Percentiles rank a stretch among this genome's conserved stretches.
Evolutionary conservation across 2,888 invertebrate genomes (phyloP).

Genomic region (Drosophila nr. perissopoda): DNA sequence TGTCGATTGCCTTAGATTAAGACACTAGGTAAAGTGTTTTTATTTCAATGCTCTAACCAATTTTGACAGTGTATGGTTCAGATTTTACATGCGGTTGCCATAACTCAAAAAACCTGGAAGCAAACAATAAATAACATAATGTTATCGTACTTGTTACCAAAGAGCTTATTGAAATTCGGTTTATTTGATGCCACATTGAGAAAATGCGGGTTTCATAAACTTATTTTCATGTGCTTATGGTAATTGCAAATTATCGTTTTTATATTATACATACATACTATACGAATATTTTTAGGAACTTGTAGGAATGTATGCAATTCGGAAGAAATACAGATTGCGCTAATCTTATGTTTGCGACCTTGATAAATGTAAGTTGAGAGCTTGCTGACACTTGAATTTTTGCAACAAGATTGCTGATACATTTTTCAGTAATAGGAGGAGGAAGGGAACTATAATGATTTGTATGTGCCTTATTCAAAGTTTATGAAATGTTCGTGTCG

Average conservation of each 20-base stretch:
- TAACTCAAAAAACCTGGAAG: background rate
- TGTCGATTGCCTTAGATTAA: conserved; percentile 36
- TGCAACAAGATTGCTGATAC: conserved; percentile 12
- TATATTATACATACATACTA: background rate
- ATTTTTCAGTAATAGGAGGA: conserved; percentile 2
- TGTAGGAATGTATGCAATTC: conserved; percentile 5
- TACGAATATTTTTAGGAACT: background rate
- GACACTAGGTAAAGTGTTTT: conserved; percentile 6
- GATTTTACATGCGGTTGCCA: conserved; percentile 25
- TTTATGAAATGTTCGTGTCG: background rate
- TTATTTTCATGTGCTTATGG: conserved; percentile 12
- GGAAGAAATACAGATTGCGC: conserved; percentile 26
- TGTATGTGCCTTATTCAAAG: conserved; percentile 2
- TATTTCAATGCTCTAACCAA: conserved; percentile 27
- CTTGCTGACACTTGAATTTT: conserved; percentile 18
- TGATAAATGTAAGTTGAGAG: conserved; percentile 21
- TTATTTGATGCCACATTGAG: conserved; percentile 22
- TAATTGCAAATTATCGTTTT: conserved; percentile 9
- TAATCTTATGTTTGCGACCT: conserved; percentile 14
- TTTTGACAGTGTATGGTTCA: conserved; percentile 3
- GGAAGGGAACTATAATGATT: background rate
- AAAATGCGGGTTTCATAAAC: background rate
- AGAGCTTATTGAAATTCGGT: conserved; percentile 13
- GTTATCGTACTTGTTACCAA: conserved; percentile 3
- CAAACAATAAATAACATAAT: background rate